Evolutionary conservation across 2,113 vertebrate genomes (phyloP), one percentile per base, ranked within the genome.

Genomic region (Strix uralensis): DNA sequence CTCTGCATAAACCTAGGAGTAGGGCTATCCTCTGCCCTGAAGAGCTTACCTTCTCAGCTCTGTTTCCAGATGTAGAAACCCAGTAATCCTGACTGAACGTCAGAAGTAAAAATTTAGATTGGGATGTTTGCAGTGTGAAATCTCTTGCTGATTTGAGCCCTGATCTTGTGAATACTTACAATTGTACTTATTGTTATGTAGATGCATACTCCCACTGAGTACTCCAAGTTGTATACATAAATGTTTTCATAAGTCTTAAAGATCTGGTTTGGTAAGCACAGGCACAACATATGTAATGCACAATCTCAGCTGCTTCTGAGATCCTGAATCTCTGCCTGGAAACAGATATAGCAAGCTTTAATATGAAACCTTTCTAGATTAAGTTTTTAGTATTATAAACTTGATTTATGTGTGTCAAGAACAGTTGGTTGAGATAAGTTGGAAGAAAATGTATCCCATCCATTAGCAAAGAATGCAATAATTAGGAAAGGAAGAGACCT

Each of bases 401-500:
- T 79, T 92, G 87, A 96, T 97, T 92, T 92, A 86, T 86, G 47
- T 79, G 51, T 71, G 74, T 59, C 63, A 80, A 86, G 70, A 91
- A 82, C 46, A 52, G 75, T 94, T 94, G 81, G 42, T 80, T 83
- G 84, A 59, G 67, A 59, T 95, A 18, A 36, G 78, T 55, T 66
- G 84, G 71, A 94, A 77, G 49, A 89, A 89, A 92, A 91, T 36
- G 18, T 54, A 83, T 70, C 67, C 73, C 78, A 92, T 90, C 91
- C 89, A 90, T 95, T 97, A 96, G 84, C 87, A 85, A 91, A 91
- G 85, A 96, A 97, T 86, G 75, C 67, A 74, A 30, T 95, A 92
- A 96, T 95, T 95, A 94, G 84, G 40, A 59, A 47, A 17, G 91
- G 87, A 96, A 94, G 78, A 90, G 63, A 91, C 70, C 90, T 85